These are phyloP conservation scores for Pandion haliaetus DNA, from an alignment of 2,113 vertebrate genomes.

Conservation along the genomic window DNA sequence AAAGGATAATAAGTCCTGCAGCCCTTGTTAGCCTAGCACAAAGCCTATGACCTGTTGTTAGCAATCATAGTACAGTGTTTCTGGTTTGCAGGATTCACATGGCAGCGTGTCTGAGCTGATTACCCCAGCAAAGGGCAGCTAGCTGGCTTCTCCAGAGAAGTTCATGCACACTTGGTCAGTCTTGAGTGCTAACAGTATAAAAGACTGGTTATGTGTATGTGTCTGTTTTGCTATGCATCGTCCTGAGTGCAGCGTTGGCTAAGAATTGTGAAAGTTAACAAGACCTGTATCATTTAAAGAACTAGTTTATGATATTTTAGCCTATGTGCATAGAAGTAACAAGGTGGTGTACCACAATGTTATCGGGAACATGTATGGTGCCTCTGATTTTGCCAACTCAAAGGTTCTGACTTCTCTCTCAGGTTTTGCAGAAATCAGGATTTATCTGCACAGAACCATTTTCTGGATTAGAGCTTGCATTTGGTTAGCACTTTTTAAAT, in stretches of 20 bases:
- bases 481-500: background rate
- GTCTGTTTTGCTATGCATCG: background rate
- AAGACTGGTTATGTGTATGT: background rate
- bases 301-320: background rate
- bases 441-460: background rate
- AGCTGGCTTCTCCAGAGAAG: background rate
- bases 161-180: background rate
- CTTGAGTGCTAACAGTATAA: background rate
- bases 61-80: background rate
- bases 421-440: background rate
- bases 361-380: background rate
- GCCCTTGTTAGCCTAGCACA: background rate
- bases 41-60: background rate
- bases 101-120: background rate
- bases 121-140: background rate
- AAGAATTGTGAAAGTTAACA: background rate
- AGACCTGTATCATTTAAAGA: background rate
- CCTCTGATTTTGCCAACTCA: background rate
- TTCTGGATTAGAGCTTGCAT: background rate
- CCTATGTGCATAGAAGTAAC: fast-evolving
- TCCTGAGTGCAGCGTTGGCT: background rate
- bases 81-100: background rate
- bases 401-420: background rate
- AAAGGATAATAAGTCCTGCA: background rate
- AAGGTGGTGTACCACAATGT: background rate